These are phyloP conservation scores for Dolichoris vasculosae DNA, from an alignment of 1,140 invertebrate genomes.

Conservation along the genomic window DNA sequence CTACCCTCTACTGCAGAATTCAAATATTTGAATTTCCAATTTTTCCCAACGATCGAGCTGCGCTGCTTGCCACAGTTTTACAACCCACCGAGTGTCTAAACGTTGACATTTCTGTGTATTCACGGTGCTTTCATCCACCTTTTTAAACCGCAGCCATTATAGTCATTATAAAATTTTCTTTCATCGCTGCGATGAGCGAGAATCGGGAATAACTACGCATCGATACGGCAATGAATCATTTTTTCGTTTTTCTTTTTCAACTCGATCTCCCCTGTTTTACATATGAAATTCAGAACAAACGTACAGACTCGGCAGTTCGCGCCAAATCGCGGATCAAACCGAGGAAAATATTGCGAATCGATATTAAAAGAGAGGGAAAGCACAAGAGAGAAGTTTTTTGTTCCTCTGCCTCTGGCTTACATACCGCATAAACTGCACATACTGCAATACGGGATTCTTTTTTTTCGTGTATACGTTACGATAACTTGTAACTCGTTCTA, in stretches of 20 bases:
- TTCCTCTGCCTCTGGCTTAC: neutral
- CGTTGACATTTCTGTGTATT: neutral
- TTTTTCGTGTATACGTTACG: neutral
- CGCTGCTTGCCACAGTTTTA: neutral
- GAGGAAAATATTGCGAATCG: conserved; percentile 33
- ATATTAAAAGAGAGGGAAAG: conserved; percentile 37
- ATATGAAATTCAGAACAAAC: neutral
- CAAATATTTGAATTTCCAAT: conserved; percentile 16
- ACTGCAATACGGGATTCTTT: neutral
- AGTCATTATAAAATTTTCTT: neutral
- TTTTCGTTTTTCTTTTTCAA: neutral
- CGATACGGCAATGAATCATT: neutral
- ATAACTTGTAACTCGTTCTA: conserved; percentile 27
- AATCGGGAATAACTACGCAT: neutral
- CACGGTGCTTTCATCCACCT: neutral
- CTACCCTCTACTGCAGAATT: neutral
- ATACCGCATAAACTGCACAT: too few species aligned
- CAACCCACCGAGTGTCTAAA: neutral
- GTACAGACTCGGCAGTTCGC: neutral
- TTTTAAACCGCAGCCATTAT: conserved; percentile 6
- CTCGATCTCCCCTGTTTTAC: neutral
- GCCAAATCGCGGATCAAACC: conserved; percentile 25
- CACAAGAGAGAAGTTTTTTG: conserved; percentile 16
- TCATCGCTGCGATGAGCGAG: neutral
- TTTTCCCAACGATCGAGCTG: neutral